Evolutionary conservation across 2,113 vertebrate species (phyloP).

Genomic region (Toxotes jaculatrix): DNA sequence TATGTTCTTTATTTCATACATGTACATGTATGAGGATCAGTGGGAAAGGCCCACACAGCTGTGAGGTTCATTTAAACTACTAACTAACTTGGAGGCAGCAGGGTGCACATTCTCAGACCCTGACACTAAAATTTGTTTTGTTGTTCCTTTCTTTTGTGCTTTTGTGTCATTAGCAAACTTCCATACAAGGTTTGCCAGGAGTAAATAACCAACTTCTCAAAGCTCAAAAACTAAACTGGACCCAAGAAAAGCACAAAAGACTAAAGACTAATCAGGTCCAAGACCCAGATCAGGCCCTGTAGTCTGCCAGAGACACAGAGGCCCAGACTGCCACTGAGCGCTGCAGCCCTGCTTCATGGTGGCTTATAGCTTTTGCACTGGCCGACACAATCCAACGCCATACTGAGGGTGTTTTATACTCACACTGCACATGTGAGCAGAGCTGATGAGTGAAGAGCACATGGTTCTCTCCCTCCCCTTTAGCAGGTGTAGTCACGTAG

Average conservation of each 20-base stretch:
- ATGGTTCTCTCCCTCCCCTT: slow-evolving; percentile 41
- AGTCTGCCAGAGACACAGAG: slow-evolving; percentile 7
- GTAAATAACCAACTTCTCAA: not conserved
- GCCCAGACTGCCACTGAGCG: not conserved
- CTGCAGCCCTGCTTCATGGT: slow-evolving; percentile 55
- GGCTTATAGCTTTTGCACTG: slow-evolving; percentile 44
- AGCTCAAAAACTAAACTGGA: not conserved
- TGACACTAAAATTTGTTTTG: not conserved
- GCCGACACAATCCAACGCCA: slow-evolving; percentile 16
- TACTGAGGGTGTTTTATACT: slow-evolving; percentile 24
- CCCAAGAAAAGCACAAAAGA: not conserved
- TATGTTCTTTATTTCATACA: no score
- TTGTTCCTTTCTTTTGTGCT: not conserved
- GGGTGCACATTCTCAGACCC: not conserved
- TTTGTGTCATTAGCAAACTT: not conserved
- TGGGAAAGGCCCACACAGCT: no score
- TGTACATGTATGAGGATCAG: no score
- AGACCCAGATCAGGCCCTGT: not conserved
- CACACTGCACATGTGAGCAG: slow-evolving; percentile 21
- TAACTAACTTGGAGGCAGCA: not conserved
- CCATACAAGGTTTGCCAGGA: not conserved
- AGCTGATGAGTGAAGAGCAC: slow-evolving; percentile 39
- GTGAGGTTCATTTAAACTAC: no score
- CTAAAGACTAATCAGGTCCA: not conserved
- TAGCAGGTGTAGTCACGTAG: slow-evolving; percentile 70